phyloP scores from a whole-genome alignment of 2,113 vertebrate genomes.

The Camelus dromedarius region DNA sequence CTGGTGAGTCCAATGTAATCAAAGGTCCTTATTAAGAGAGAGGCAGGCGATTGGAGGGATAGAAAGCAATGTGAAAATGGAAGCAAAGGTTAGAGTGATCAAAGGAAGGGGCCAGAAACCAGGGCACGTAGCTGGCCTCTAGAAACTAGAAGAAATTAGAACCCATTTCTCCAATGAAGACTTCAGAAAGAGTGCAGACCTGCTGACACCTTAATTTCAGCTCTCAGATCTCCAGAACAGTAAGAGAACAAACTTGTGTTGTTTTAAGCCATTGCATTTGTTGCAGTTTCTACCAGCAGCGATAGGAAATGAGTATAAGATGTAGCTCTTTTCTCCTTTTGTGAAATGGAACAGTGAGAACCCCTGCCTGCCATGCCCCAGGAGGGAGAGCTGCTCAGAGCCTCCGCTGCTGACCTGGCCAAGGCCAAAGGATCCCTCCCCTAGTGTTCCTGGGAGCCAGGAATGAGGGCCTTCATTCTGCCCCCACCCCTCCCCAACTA shows the following conservation, averaged over 20 bases:
- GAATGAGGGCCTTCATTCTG: not conserved
- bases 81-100: not conserved
- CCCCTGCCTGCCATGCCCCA: not conserved
- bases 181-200: not conserved
- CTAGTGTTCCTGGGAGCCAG: not conserved
- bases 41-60: not conserved
- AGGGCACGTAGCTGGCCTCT: not conserved
- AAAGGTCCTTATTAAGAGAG: not conserved
- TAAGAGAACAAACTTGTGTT: not conserved
- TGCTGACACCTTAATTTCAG: not conserved
- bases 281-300: not conserved
- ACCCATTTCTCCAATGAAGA: not conserved
- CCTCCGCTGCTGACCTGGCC: not conserved
- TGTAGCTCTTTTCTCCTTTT: not conserved
- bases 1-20: not conserved
- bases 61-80: not conserved
- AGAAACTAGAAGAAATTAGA: not conserved
- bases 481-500: accelerated
- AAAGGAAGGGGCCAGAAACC: not conserved
- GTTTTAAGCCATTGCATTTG: not conserved
- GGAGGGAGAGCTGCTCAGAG: not conserved
- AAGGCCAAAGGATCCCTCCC: too few relatives aligned
- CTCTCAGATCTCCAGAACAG: not conserved
- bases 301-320: not conserved
- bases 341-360: not conserved